Evolutionary conservation across 2,113 vertebrate species (phyloP), one percentile per base, ranked within the genome.

Genomic region (Charadrius vociferus): DNA sequence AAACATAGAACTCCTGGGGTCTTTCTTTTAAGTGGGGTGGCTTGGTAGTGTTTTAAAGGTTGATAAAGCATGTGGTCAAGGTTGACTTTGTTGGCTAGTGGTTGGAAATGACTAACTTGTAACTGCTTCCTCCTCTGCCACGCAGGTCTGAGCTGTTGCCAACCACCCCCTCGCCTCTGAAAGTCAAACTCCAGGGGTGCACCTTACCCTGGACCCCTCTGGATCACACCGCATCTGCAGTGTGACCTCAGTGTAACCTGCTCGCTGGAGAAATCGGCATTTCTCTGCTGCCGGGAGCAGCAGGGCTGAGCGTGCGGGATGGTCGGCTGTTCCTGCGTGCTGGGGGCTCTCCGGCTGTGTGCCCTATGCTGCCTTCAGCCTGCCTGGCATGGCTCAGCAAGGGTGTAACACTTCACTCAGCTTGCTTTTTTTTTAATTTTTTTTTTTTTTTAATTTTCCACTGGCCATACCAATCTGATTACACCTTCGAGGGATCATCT

Each of bases 401-500:
- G 68, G 84, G 58, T 82, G 81, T 91, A 91, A 82, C 70, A 68
- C 32, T 91, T 91, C 37, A 29, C 71, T 95, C 66, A 16, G 12
- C 58, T 59, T 62, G 18, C 13, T n/a, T 29, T 17, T 45, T 34
- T 3, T n/a, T 17, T 8, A 26, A 30, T 62, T 21, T 15, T 10
- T 27, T 30, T 26, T 32, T 26, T 5, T 59, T 52, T 5, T 32
- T 9, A 1, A 79, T 85, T 96, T 96, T 85, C 95, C 77, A 88
- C 83, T 94, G 93, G 87, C 58, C 86, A 94, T 97, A 94, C 95
- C 94, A 96, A 86, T 89, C 70, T 81, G 81, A 87, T 92, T 91
- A 74, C 93, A 66, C 78, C 92, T 96, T 95, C 34, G 17, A 92
- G 92, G 93, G 81, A 96, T 85, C 83, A 67, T 93, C 95, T 93